Conservation (phyloP, 2,888 invertebrate genomes). For the Drymonia ruficornis region DNA sequence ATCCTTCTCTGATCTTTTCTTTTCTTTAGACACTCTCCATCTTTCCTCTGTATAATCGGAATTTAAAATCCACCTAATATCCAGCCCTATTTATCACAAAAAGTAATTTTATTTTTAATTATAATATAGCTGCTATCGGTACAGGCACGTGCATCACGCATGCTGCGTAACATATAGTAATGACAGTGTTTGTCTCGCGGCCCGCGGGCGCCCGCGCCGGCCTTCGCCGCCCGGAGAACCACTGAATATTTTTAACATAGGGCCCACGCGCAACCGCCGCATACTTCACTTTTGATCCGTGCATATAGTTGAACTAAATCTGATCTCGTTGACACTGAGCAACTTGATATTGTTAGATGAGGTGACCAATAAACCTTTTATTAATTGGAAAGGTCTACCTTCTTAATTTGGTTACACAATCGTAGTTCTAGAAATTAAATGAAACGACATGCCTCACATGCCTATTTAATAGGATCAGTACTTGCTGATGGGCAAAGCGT, state of each 20-base stretch:
- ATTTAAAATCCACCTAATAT: too few species aligned
- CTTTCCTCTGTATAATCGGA: too few species aligned
- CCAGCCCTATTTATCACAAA: too few species aligned
- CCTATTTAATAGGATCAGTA: too few species aligned
- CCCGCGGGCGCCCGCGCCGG: conserved; percentile 44
- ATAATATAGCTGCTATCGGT: conserved; percentile 46
- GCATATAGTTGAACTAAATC: conserved; percentile 40
- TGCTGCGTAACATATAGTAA: conserved; percentile 62
- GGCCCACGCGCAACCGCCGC: conserved; percentile 46
- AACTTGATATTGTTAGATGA: conserved; percentile 22
- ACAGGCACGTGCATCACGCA: conserved; percentile 69
- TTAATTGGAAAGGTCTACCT: conserved; percentile 1
- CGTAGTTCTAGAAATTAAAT: not conserved
- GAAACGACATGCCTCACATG: too few species aligned
- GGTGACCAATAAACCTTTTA: conserved; percentile 32
- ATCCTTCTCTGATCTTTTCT: too few species aligned
- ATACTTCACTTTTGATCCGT: conserved; percentile 26
- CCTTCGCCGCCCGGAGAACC: conserved; percentile 50
- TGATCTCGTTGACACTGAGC: conserved; percentile 33
- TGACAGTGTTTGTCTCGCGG: conserved; percentile 51
- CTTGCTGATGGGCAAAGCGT: too few species aligned
- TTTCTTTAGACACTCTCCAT: too few species aligned
- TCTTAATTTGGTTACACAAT: not conserved
- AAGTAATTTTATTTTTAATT: too few species aligned
- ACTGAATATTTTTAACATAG: conserved; percentile 51